Conservation (phyloP, 2,888 invertebrate species). For the Eumerus sabulonum region DNA sequence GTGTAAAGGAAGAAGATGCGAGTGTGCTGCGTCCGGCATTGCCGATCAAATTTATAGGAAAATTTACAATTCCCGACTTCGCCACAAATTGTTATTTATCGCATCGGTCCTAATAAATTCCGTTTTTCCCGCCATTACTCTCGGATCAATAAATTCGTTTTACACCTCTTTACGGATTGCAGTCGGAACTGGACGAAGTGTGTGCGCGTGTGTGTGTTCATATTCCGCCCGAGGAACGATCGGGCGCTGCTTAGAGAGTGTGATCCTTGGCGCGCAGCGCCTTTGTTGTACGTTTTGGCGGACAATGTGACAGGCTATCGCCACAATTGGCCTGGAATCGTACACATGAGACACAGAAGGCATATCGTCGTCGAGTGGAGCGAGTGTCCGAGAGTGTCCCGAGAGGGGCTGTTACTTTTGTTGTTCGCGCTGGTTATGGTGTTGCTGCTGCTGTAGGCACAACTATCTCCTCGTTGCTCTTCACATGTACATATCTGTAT, state of each 20-base stretch:
- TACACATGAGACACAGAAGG: constrained; percentile 30
- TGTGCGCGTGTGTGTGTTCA: background rate
- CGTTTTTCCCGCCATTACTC: constrained; percentile 67
- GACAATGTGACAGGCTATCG: constrained; percentile 67
- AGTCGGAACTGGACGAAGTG: constrained; percentile 6
- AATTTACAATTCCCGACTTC: constrained; percentile 64
- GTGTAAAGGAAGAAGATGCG: background rate
- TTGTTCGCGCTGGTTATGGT: too few relatives aligned
- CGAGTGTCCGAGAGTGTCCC: too few relatives aligned
- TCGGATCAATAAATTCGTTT: constrained; percentile 68
- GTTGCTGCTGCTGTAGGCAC: too few relatives aligned
- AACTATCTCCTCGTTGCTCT: constrained; percentile 32
- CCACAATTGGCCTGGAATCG: constrained; percentile 59
- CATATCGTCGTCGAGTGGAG: constrained; percentile 3
- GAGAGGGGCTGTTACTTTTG: too few relatives aligned
- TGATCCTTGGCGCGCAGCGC: constrained; percentile 45
- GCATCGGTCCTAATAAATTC: constrained; percentile 63
- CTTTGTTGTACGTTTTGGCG: constrained; percentile 63
- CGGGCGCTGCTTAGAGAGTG: constrained; percentile 57
- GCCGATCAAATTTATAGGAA: constrained; percentile 57
- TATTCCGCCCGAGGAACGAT: constrained; percentile 37
- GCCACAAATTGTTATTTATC: constrained; percentile 68
- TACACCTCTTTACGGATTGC: constrained; percentile 58
- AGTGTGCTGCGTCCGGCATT: constrained; percentile 16
- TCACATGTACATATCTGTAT: constrained; percentile 65